A percentile compares a stretch with the other conserved stretches of the same genome.
Conservation (phyloP, 1,140 invertebrate species). For the Adoxophyes honmai region DNA sequence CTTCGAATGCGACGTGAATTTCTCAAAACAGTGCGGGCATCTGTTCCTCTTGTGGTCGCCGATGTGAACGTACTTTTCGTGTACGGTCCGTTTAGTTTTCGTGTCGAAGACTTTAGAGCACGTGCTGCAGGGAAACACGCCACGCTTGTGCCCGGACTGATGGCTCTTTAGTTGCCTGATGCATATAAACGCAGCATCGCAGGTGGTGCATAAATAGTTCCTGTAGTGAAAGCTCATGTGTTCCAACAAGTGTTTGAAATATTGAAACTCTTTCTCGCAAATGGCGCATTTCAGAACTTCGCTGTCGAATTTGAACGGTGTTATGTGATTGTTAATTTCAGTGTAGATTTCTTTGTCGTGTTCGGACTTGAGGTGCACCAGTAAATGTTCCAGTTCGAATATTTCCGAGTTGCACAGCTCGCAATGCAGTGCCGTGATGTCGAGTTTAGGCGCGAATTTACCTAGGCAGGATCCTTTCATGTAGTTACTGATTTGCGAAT, state of each 20-base stretch:
- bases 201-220: slow-evolving; percentile 17
- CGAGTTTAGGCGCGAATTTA: slow-evolving; percentile 16
- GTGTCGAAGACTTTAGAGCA: slow-evolving; percentile 27
- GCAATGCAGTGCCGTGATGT: slow-evolving; percentile 43
- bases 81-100: slow-evolving; percentile 19
- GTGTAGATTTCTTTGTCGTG: slow-evolving; percentile 27
- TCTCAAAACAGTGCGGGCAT: slow-evolving; percentile 27
- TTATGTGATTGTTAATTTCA: slow-evolving; percentile 29
- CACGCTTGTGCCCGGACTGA: slow-evolving; percentile 4
- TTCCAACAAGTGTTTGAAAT: slow-evolving; percentile 29
- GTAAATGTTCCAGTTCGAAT: slow-evolving; percentile 25
- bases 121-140: slow-evolving; percentile 17
- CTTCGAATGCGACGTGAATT: slow-evolving; percentile 22
- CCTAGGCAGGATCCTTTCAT: too few relatives aligned
- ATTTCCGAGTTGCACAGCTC: slow-evolving; percentile 29
- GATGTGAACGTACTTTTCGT: slow-evolving; percentile 19
- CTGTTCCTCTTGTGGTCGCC: slow-evolving; percentile 18
- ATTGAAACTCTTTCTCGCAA: slow-evolving; percentile 29
- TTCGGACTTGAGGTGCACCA: slow-evolving; percentile 28
- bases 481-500: not conserved
- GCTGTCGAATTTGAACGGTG: slow-evolving; percentile 37
- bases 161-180: slow-evolving; percentile 17
- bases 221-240: slow-evolving; percentile 30
- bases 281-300: slow-evolving; percentile 29
- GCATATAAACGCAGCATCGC: slow-evolving; percentile 18